phyloP scores from a whole-genome alignment of 1,140 invertebrate genomes.

The Triops cancriformis region DNA sequence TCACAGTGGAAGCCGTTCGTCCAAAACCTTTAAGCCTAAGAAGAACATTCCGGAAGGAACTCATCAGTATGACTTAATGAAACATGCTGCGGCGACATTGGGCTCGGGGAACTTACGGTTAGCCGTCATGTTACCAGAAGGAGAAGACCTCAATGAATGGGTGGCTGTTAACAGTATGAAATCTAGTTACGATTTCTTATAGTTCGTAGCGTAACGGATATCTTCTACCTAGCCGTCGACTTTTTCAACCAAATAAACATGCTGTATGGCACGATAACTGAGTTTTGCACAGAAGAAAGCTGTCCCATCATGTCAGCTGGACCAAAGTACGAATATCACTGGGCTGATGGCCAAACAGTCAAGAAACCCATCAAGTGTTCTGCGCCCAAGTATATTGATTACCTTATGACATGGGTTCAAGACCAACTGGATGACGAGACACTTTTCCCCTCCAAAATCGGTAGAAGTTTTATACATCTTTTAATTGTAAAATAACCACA shows the following conservation, averaged over 20 bases:
- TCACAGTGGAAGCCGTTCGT: slow-evolving; percentile 72
- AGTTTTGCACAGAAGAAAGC: slow-evolving; percentile 96
- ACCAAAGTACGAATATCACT: slow-evolving; percentile 99
- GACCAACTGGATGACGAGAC: slow-evolving; percentile 98
- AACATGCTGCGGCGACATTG: slow-evolving; percentile 95
- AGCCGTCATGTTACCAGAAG: slow-evolving; percentile 94
- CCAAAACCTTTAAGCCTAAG: slow-evolving; percentile 97
- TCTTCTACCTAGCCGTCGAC: slow-evolving; percentile 75
- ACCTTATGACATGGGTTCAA: slow-evolving; percentile 99
- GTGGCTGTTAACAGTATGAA: slow-evolving; percentile 95
- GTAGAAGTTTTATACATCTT: slow-evolving; percentile 42
- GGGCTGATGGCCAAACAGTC: slow-evolving; percentile 96
- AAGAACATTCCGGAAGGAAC: slow-evolving; percentile 98
- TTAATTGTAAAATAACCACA: slow-evolving; percentile 10
- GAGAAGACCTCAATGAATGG: slow-evolving; percentile 99
- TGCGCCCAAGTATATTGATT: slow-evolving; percentile 98
- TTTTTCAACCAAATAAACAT: slow-evolving; percentile 99
- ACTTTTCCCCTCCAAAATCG: slow-evolving; percentile 98
- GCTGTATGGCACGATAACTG: slow-evolving; percentile 98
- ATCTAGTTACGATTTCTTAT: slow-evolving; percentile 15
- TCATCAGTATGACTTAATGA: slow-evolving; percentile 98
- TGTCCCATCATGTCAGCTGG: slow-evolving; percentile 97
- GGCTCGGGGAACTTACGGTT: slow-evolving; percentile 93
- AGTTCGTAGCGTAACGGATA: slow-evolving; percentile 12
- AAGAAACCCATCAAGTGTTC: slow-evolving; percentile 99